phyloP scores from a whole-genome alignment of 2,888 invertebrate species.

The Galerucella calmariensis region DNA sequence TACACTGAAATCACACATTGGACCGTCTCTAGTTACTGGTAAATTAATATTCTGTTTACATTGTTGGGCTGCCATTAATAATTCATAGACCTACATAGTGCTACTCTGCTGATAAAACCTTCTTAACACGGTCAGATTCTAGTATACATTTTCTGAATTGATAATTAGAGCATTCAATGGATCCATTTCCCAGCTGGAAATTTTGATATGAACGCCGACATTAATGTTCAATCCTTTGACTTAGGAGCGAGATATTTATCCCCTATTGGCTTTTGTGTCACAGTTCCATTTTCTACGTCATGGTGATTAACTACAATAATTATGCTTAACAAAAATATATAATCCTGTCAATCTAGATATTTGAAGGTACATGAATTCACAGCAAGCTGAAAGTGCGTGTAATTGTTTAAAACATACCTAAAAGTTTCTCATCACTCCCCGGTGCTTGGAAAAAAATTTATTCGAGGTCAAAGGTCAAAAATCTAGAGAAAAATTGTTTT shows the following conservation, averaged over 20 bases:
- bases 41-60: slow-evolving; percentile 29
- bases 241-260: not conserved
- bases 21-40: not conserved
- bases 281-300: not conserved
- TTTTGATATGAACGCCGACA: slow-evolving; percentile 1
- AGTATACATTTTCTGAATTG: slow-evolving; percentile 17
- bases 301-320: too few species aligned
- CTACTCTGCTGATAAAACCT: slow-evolving; percentile 18
- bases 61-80: slow-evolving; percentile 21
- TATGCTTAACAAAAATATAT: too few species aligned
- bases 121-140: slow-evolving; percentile 19
- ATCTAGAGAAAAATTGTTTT: too few species aligned
- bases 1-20: too few species aligned
- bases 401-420: too few species aligned
- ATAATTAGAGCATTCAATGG: slow-evolving; percentile 12
- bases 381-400: too few species aligned
- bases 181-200: slow-evolving; percentile 1
- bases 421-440: too few species aligned
- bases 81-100: slow-evolving; percentile 21
- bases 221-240: not conserved
- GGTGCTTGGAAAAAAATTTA: too few species aligned
- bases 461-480: too few species aligned
- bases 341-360: too few species aligned
- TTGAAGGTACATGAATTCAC: too few species aligned
- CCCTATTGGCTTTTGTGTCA: not conserved